Conservation (phyloP, 2,888 invertebrate genomes). For the Caenorhabditis sp. region DNA sequence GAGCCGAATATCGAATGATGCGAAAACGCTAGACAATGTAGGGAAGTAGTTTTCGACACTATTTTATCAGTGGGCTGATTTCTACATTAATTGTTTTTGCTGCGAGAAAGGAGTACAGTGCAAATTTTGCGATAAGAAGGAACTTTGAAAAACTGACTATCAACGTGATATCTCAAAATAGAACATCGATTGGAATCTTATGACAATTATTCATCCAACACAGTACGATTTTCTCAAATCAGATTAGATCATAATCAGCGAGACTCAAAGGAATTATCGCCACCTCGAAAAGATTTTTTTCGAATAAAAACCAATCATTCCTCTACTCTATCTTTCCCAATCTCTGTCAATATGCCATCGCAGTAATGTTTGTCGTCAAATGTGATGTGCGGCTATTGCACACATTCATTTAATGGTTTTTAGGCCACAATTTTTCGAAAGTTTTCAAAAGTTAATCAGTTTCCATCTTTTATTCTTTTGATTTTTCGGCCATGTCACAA, state of each 20-base stretch:
- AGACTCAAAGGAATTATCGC: too few species aligned
- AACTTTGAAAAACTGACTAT: not conserved
- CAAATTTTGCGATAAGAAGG: not conserved
- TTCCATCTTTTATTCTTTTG: not conserved
- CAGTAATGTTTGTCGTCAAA: not conserved
- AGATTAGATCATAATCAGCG: not conserved
- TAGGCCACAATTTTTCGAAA: constrained; percentile 8
- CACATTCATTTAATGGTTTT: constrained; percentile 1
- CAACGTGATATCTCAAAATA: not conserved
- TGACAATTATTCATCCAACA: not conserved
- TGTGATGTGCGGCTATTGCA: not conserved
- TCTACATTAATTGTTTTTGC: not conserved
- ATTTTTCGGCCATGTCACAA: not conserved
- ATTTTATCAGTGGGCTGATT: not conserved
- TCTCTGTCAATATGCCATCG: not conserved
- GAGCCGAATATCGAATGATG: not conserved
- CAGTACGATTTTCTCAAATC: not conserved
- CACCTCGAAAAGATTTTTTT: too few species aligned
- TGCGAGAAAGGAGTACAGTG: not conserved
- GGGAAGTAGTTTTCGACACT: not conserved
- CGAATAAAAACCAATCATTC: not conserved
- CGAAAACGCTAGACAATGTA: not conserved
- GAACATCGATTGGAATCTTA: not conserved
- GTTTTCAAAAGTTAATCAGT: not conserved
- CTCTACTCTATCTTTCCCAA: not conserved